Base-by-base conservation (phyloP, 1,140 invertebrate genomes). In the Hylyphantes graminicola region DNA sequence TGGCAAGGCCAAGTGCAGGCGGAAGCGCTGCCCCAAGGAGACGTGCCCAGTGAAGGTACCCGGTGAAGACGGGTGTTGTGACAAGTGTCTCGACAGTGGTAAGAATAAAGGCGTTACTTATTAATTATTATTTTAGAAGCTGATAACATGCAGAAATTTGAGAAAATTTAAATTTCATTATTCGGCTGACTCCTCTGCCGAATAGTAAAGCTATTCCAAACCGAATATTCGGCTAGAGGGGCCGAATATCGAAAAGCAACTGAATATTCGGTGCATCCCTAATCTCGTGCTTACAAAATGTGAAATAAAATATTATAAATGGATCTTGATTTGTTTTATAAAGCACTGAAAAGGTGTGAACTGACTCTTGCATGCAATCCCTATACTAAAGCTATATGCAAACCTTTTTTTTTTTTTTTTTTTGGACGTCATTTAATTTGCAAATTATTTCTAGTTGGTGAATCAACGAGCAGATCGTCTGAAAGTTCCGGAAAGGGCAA, bases 1-100 rank as follows among this genome's bases (percentile, higher is more conserved):
- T 88, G 94, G 94, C 67, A 92, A 92, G 87, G 93, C 94, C 63
- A 94, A 92, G 86, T 96, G 95, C 88, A 93, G 93, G 84, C 91
- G 94, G 81, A 94, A 94, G 86, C 92, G 93, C n/a, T 96, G 95
- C 90, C 92, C 93, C 13, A 92, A 92, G 65, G 65, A 87, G 4
- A 73, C 51, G 2, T 88, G 88, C 61, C 67, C 80, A 0, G 75
- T 85, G 35, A 88, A 86, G 15, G 75, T 87, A 7, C 79, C 79
- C 0, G 74, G 75, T 4, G 72, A 84, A 21, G 72, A 86, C 19
- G 86, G 87, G 12, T 88, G 88, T 55, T 88, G 88, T 63, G 86
- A 86, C 5, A 75, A 72, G 19, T 88, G 88, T 63, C 21, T 74
- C 19, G 76, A 85, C 51, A 15, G 57, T 12, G 68, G 84, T 85